Conservation (phyloP, 2,888 invertebrate species). For the Macrosiphum euphorbiae region DNA sequence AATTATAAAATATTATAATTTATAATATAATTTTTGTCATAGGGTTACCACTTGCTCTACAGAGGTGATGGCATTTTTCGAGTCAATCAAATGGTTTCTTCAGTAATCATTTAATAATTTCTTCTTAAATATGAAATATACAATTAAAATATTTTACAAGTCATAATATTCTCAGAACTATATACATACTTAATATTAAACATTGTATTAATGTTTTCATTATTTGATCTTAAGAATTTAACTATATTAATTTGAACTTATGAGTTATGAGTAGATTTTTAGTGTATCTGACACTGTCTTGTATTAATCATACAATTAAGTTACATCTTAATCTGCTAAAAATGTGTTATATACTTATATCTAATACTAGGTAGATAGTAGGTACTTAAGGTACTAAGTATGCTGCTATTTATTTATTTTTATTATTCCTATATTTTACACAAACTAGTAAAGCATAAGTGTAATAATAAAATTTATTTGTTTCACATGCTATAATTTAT, state of each 20-base stretch:
- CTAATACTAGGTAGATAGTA: neutral
- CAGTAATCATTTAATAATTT: slow-evolving; percentile 74
- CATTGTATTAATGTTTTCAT: slow-evolving; percentile 13
- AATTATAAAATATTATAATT: neutral
- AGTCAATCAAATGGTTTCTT: slow-evolving; percentile 90
- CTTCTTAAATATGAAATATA: slow-evolving; percentile 4
- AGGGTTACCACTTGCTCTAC: slow-evolving; percentile 94
- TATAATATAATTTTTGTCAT: slow-evolving; percentile 67
- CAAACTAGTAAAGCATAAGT: neutral
- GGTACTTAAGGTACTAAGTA: neutral
- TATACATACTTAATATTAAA: neutral
- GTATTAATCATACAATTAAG: neutral
- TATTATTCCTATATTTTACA: neutral
- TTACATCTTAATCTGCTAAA: neutral
- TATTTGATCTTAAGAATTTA: neutral
- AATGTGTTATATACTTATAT: neutral
- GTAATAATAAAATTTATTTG: neutral
- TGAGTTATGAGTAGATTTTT: neutral
- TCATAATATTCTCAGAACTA: neutral
- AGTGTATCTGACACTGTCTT: neutral
- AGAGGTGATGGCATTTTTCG: slow-evolving; percentile 97
- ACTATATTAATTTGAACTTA: slow-evolving; percentile 4
- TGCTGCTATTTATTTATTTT: neutral
- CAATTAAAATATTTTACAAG: neutral
- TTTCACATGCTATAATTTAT: neutral